Conservation (phyloP, 2,113 vertebrate species). For the Hystrix brachyura region DNA sequence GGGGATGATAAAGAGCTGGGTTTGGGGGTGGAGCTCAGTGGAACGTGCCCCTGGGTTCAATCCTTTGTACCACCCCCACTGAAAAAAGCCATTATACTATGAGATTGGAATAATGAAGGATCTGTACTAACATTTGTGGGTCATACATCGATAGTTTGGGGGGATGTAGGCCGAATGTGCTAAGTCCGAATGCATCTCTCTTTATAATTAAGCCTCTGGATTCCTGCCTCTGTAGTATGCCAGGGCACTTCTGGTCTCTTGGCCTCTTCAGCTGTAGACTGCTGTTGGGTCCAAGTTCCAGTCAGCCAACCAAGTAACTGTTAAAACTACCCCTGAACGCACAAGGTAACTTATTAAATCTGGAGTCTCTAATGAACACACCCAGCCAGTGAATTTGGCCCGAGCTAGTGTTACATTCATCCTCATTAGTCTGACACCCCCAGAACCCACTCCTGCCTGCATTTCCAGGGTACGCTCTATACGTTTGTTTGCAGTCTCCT, state of each 20-base stretch:
- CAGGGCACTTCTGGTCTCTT: not conserved
- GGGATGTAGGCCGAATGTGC: accelerated
- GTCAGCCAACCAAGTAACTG: not conserved
- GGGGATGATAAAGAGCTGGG: not conserved
- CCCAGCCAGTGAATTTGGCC: too few relatives aligned
- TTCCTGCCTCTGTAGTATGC: not conserved
- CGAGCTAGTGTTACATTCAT: not conserved
- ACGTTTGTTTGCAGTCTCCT: not conserved
- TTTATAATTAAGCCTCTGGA: not conserved
- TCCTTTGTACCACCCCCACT: not conserved
- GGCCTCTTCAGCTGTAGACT: not conserved
- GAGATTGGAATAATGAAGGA: not conserved
- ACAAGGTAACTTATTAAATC: not conserved
- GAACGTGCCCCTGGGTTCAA: not conserved
- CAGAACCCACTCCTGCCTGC: accelerated
- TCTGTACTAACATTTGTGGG: not conserved
- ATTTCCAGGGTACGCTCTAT: not conserved
- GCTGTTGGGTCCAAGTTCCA: not conserved
- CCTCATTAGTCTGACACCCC: not conserved
- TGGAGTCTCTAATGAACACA: not conserved
- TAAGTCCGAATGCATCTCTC: too few relatives aligned
- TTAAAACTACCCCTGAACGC: not conserved
- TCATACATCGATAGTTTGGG: too few relatives aligned
- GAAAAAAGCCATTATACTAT: not conserved
- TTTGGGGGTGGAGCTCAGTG: not conserved